These are phyloP conservation scores for Microcebus griseorufus DNA, from an alignment of 2,113 vertebrate species.

Conservation along the genomic window DNA sequence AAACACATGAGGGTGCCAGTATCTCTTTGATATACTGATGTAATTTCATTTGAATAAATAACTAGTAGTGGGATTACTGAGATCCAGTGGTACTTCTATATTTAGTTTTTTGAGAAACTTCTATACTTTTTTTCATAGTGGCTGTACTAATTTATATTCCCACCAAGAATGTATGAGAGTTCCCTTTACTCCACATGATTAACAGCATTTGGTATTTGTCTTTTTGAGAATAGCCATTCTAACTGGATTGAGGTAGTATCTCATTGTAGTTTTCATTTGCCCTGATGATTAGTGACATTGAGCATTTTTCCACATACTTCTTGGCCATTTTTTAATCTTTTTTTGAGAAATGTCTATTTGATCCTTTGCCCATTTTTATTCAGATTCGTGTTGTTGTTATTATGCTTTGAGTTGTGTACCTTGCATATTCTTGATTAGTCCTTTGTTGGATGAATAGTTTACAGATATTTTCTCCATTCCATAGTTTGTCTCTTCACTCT, in stretches of 20 bases:
- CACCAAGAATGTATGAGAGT: background rate
- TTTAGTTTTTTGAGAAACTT: background rate
- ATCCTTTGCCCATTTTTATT: background rate
- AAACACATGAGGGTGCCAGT: background rate
- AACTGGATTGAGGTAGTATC: background rate
- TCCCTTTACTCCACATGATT: background rate
- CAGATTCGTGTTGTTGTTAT: background rate
- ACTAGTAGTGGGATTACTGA: background rate
- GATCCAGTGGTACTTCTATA: background rate
- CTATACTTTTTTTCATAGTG: background rate
- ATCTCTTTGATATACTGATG: background rate
- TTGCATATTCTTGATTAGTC: background rate
- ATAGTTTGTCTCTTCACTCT: background rate
- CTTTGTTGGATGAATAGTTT: background rate
- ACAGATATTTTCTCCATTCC: background rate
- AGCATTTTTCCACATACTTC: background rate
- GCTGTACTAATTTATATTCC: background rate
- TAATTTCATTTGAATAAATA: background rate
- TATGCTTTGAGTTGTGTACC: no score
- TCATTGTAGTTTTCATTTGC: background rate
- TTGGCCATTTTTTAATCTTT: background rate
- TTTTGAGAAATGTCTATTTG: background rate
- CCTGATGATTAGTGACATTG: background rate
- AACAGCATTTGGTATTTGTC: background rate
- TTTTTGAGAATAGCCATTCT: background rate